Percentiles rank a stretch among this genome's conserved stretches.
These are phyloP conservation scores for Centropristis striata DNA, from an alignment of 2,113 vertebrate species.

Conservation along the genomic window DNA sequence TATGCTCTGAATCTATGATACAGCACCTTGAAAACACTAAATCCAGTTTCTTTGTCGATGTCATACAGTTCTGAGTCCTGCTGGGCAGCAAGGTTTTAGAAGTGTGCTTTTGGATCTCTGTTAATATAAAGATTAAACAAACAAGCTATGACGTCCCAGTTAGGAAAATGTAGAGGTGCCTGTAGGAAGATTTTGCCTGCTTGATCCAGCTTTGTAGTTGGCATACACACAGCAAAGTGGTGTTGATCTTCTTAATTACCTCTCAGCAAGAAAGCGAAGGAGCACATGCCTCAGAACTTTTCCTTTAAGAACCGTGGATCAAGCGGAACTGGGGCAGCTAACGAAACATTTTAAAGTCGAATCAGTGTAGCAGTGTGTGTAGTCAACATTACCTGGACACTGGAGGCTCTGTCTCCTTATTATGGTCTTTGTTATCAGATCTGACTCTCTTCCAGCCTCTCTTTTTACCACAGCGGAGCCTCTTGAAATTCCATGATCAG, in stretches of 20 bases:
- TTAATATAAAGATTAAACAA: background rate
- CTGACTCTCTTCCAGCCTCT: conserved; percentile 29
- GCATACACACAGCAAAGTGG: background rate
- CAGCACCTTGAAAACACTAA: background rate
- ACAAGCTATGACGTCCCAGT: no score
- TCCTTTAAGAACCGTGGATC: background rate
- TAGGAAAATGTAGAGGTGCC: background rate
- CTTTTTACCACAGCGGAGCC: conserved; percentile 20
- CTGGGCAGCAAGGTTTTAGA: no score
- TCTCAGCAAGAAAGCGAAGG: background rate
- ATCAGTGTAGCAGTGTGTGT: background rate
- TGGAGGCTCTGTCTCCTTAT: conserved; percentile 13
- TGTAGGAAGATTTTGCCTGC: background rate
- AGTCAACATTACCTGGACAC: background rate
- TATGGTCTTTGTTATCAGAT: conserved; percentile 22
- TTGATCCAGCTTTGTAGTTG: background rate
- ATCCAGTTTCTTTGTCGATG: background rate
- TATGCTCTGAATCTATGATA: no score
- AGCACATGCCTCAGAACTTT: background rate
- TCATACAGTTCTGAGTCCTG: background rate
- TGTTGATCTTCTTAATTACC: background rate
- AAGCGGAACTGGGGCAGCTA: background rate
- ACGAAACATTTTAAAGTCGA: background rate
- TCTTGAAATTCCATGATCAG: conserved; percentile 32
- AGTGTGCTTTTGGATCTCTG: background rate